phyloP scores from a whole-genome alignment of 2,797 vertebrate species.

The Crocidura indochinensis region DNA sequence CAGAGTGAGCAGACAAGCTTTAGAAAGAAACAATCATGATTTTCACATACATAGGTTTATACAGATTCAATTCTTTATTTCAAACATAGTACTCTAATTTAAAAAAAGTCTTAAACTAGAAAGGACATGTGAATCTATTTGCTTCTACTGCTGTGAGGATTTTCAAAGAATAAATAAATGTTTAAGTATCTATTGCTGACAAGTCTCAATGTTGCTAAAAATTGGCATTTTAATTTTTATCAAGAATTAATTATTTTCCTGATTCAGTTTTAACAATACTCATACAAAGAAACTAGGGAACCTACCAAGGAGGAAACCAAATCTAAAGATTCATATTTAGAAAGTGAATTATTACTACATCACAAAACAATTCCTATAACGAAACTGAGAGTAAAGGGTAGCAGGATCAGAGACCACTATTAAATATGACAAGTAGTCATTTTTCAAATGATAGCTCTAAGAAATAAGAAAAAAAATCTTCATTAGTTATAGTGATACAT shows the following conservation, averaged over 20 bases:
- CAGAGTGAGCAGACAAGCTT: not conserved
- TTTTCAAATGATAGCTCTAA: conserved; percentile 1
- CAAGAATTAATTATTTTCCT: conserved; percentile 44
- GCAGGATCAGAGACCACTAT: conserved; percentile 25
- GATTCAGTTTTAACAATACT: not conserved
- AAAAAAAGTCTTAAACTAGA: not conserved
- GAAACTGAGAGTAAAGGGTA: conserved; percentile 18
- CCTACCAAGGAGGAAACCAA: not conserved
- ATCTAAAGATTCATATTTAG: conserved; percentile 25
- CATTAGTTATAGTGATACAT: conserved; percentile 11
- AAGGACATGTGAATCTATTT: not conserved
- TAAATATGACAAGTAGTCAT: not conserved
- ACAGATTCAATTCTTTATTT: conserved; percentile 12
- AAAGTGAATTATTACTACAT: conserved; percentile 20
- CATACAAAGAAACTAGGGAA: not conserved
- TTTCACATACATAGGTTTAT: not conserved
- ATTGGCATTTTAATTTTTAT: not conserved
- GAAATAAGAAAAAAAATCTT: not conserved
- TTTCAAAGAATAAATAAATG: not conserved
- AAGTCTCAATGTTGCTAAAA: not conserved
- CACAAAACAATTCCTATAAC: not conserved
- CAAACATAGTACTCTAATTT: not conserved
- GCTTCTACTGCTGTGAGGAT: not conserved
- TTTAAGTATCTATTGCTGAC: not conserved
- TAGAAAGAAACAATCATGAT: not conserved